Percentiles rank a stretch among this genome's conserved stretches.
Evolutionary conservation across 2,888 invertebrate species (phyloP).

Genomic region (Pantelozetes paolii): DNA sequence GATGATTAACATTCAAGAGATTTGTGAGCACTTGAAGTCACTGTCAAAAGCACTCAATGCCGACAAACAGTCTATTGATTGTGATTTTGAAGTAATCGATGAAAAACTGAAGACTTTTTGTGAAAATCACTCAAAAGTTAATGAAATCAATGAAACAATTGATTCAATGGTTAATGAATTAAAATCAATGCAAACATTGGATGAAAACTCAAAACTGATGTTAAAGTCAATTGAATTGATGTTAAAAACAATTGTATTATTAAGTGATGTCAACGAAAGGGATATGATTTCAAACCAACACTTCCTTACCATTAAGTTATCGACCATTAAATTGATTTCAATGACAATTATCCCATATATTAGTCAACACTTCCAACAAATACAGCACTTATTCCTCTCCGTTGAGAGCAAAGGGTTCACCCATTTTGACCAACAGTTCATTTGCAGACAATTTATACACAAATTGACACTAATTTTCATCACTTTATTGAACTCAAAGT

Average conservation of each 20-base stretch:
- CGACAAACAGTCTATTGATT: neutral
- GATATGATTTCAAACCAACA: neutral
- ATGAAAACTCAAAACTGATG: neutral
- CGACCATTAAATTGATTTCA: slow-evolving; percentile 7
- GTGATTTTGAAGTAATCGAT: neutral
- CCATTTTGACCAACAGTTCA: neutral
- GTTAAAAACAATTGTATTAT: neutral
- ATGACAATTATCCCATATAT: slow-evolving; percentile 26
- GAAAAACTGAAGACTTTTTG: neutral
- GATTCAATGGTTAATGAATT: slow-evolving; percentile 3
- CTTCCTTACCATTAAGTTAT: slow-evolving; percentile 18
- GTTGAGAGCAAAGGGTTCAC: neutral
- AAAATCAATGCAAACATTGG: neutral
- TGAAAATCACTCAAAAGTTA: neutral
- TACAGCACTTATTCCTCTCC: slow-evolving; percentile 14
- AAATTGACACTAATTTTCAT: neutral
- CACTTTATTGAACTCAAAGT: neutral
- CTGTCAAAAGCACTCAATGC: neutral
- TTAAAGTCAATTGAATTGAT: neutral
- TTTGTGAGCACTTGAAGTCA: neutral
- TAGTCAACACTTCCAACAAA: slow-evolving; percentile 26
- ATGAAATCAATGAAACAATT: neutral
- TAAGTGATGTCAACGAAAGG: neutral
- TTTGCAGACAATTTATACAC: neutral
- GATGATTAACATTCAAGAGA: neutral